Evolutionary conservation across 2,888 invertebrate species (phyloP).

Genomic region (Seira ritae): DNA sequence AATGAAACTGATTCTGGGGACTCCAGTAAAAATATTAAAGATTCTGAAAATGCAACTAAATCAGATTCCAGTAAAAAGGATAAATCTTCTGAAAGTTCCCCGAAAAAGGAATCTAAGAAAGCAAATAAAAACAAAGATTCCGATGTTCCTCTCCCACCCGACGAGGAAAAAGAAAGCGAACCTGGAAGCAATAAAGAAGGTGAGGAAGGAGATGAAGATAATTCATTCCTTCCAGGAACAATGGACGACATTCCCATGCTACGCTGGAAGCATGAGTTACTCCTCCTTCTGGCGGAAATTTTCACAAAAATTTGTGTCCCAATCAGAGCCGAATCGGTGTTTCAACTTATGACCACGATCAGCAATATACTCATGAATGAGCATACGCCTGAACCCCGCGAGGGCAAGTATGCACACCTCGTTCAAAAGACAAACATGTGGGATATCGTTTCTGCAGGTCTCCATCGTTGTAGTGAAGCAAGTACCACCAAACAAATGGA

Average conservation of each 20-base stretch:
- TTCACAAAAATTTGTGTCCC: constrained; percentile 50
- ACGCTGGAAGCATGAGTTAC: constrained; percentile 41
- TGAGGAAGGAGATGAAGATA: too few species aligned
- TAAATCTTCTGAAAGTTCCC: too few species aligned
- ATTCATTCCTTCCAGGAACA: background rate
- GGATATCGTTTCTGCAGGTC: constrained; percentile 33
- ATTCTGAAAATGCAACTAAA: too few species aligned
- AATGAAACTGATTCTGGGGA: too few species aligned
- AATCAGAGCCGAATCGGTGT: constrained; percentile 33
- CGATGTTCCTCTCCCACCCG: too few species aligned
- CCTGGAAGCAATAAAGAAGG: too few species aligned
- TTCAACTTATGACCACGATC: constrained; percentile 25
- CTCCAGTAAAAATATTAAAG: too few species aligned
- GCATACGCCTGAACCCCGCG: constrained; percentile 15
- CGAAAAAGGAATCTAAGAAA: too few species aligned
- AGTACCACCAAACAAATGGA: constrained; percentile 32
- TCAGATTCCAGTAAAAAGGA: too few species aligned
- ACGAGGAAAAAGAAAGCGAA: too few species aligned
- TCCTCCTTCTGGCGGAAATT: constrained; percentile 11
- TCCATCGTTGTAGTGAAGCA: constrained; percentile 15
- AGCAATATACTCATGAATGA: constrained; percentile 27
- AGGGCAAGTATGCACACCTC: background rate
- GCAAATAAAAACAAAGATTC: too few species aligned
- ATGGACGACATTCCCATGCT: constrained; percentile 5
- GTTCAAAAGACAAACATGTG: constrained; percentile 19